These are phyloP conservation scores for Sphaerodactylus townsendi DNA, from an alignment of 2,113 vertebrate genomes.

Conservation along the genomic window DNA sequence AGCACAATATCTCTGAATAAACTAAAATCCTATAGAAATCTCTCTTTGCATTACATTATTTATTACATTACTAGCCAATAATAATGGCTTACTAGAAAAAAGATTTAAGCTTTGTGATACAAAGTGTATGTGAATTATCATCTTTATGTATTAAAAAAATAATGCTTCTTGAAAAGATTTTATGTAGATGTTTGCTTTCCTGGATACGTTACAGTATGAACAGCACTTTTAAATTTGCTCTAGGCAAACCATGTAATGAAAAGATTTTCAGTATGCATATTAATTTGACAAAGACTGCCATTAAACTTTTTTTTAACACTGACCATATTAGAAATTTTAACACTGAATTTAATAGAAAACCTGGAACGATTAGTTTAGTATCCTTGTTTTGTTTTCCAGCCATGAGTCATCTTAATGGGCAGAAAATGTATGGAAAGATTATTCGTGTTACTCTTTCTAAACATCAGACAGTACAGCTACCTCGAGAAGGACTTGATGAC, in stretches of 20 bases:
- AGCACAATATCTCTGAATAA: background rate
- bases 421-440: slow-evolving; percentile 98
- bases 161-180: background rate
- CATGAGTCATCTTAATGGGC: slow-evolving; percentile 98
- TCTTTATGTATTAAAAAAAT: background rate
- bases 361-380: background rate
- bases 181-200: background rate
- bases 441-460: slow-evolving; percentile 96
- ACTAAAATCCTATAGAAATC: slow-evolving; percentile 15
- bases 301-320: background rate
- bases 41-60: background rate
- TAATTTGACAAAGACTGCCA: background rate
- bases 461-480: slow-evolving; percentile 94
- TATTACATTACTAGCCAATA: background rate
- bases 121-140: background rate
- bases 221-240: background rate
- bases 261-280: background rate
- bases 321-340: background rate
- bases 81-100: background rate
- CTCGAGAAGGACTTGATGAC: slow-evolving; percentile 94
- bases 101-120: background rate
- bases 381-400: slow-evolving; percentile 74
- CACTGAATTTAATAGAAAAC: slow-evolving; percentile 8
- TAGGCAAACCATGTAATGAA: background rate
- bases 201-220: background rate